These are phyloP conservation scores for Aphis craccivora DNA, from an alignment of 1,140 invertebrate species.

Conservation along the genomic window DNA sequence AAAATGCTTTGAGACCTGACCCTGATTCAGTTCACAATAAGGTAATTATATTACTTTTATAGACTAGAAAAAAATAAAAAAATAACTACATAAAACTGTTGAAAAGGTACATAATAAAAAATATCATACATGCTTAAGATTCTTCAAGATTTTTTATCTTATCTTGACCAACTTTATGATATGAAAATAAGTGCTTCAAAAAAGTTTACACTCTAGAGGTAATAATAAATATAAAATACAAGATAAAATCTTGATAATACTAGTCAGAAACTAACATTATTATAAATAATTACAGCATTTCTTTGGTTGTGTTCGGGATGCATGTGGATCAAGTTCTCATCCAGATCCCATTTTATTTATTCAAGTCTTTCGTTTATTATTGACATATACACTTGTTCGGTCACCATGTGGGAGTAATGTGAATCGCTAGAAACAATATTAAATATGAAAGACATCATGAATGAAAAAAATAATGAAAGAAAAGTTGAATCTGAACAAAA, in stretches of 20 bases:
- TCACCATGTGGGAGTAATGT: background rate
- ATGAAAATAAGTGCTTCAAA: too few species aligned
- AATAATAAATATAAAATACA: background rate
- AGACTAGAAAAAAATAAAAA: too few species aligned
- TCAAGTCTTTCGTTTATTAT: background rate
- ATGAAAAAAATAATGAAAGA: background rate
- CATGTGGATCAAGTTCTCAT: background rate
- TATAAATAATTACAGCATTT: background rate
- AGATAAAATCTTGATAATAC: background rate
- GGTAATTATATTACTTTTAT: too few species aligned
- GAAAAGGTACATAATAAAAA: too few species aligned
- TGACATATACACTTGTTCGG: background rate
- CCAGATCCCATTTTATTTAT: conserved; percentile 2
- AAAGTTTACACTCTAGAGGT: too few species aligned
- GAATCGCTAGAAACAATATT: background rate
- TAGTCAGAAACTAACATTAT: background rate
- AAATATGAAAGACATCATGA: background rate
- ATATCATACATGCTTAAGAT: too few species aligned
- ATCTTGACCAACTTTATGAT: too few species aligned
- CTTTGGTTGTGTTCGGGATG: background rate
- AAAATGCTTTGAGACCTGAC: too few species aligned
- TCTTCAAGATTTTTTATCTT: too few species aligned
- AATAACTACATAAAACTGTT: too few species aligned
- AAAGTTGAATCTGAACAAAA: background rate
- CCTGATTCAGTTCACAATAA: too few species aligned